phyloP scores from a whole-genome alignment of 2,888 invertebrate species.

The Coenonympha arcania region DNA sequence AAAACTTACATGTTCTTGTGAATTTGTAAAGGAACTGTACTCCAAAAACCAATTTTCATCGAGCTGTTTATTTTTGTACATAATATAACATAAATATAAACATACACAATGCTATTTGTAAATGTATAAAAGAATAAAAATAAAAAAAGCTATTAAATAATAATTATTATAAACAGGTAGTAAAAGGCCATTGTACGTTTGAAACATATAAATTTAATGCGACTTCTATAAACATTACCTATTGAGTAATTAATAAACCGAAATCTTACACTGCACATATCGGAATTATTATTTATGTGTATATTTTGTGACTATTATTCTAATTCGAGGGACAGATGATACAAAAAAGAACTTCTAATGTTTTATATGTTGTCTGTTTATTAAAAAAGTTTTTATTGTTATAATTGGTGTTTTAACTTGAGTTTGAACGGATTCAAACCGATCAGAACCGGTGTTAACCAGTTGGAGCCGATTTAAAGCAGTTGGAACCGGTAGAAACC shows the following conservation, averaged over 20 bases:
- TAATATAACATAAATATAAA: neutral
- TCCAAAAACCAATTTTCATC: slow-evolving; percentile 1
- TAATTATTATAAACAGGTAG: no score
- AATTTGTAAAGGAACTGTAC: neutral
- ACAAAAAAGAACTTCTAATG: slow-evolving; percentile 50
- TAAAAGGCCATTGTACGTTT: slow-evolving; percentile 65
- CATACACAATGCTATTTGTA: neutral
- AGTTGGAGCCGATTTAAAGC: slow-evolving; percentile 1
- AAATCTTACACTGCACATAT: slow-evolving; percentile 57
- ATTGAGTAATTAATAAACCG: slow-evolving; percentile 63
- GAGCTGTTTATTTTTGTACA: neutral
- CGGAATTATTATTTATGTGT: slow-evolving; percentile 26
- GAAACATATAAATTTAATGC: slow-evolving; percentile 71
- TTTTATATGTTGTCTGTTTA: slow-evolving; percentile 38
- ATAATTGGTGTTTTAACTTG: slow-evolving; percentile 4
- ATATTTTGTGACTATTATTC: slow-evolving; percentile 38
- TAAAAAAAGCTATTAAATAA: slow-evolving; percentile 28
- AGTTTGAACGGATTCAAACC: slow-evolving; percentile 1
- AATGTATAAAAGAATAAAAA: neutral
- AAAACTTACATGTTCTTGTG: neutral
- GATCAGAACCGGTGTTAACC: slow-evolving; percentile 3
- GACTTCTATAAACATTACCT: slow-evolving; percentile 70
- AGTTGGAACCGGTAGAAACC: slow-evolving; percentile 4
- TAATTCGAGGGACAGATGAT: slow-evolving; percentile 35
- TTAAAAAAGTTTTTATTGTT: slow-evolving; percentile 34